phyloP scores from a whole-genome alignment of 2,797 vertebrate species.

The Morus bassanus region DNA sequence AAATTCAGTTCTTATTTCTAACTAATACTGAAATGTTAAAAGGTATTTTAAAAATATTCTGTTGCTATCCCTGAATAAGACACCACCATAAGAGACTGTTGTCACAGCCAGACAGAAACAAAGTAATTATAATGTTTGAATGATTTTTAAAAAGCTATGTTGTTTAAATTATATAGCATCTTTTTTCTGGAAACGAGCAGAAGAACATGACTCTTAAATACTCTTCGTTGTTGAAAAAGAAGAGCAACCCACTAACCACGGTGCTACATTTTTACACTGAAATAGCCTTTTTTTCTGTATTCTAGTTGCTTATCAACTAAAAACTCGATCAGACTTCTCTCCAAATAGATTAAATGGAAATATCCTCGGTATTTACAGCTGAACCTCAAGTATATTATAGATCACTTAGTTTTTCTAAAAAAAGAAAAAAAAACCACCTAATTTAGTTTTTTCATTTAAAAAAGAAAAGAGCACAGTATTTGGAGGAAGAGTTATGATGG shows the following conservation, averaged over 20 bases:
- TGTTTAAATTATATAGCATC: background rate
- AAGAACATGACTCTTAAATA: background rate
- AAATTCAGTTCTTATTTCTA: background rate
- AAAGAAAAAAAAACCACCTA: no score
- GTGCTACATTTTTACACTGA: background rate
- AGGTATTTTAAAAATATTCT: background rate
- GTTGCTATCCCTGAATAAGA: background rate
- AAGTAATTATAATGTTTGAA: background rate
- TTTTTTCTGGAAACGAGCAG: background rate
- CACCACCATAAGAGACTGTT: background rate
- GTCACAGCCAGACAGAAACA: background rate
- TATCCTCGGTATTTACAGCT: background rate
- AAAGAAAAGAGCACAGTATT: background rate
- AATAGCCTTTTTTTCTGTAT: background rate
- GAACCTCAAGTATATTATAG: background rate
- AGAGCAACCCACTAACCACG: fast-evolving
- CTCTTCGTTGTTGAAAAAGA: background rate
- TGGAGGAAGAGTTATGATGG: background rate
- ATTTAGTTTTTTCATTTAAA: background rate
- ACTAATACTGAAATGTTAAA: background rate
- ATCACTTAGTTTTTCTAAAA: background rate
- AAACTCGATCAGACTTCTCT: background rate
- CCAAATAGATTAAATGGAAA: background rate
- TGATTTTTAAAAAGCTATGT: background rate
- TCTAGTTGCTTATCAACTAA: background rate